phyloP scores from a whole-genome alignment of 2,888 invertebrate species.

The Pycnomerus fuliginosus region DNA sequence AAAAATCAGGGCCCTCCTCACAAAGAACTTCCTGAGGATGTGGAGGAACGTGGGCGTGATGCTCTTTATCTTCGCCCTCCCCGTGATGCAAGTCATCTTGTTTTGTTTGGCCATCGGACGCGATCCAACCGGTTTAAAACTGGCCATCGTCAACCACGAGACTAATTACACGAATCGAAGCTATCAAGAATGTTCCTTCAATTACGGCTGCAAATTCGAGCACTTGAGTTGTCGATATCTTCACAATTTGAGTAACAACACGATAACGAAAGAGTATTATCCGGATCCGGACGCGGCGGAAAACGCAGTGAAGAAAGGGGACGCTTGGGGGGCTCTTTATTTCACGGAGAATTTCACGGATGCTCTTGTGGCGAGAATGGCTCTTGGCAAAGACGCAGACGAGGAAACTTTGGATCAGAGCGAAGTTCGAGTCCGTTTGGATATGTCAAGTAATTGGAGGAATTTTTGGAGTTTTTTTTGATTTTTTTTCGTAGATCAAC shows the following conservation, averaged over 20 bases:
- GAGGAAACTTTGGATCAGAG: slow-evolving; percentile 85
- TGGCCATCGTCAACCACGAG: slow-evolving; percentile 78
- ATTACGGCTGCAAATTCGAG: slow-evolving; percentile 67
- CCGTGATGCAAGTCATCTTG: slow-evolving; percentile 89
- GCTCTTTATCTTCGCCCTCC: slow-evolving; percentile 90
- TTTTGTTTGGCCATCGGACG: slow-evolving; percentile 91
- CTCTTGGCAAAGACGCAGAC: slow-evolving; percentile 78
- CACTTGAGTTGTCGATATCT: slow-evolving; percentile 71
- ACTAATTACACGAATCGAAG: slow-evolving; percentile 40
- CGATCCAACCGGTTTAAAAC: slow-evolving; percentile 77
- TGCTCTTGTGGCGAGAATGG: slow-evolving; percentile 78
- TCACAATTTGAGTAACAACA: slow-evolving; percentile 68
- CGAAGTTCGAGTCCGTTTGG: slow-evolving; percentile 85
- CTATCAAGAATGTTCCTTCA: slow-evolving; percentile 53
- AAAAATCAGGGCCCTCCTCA: slow-evolving; percentile 79
- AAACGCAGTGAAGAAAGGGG: slow-evolving; percentile 70
- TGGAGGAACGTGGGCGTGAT: slow-evolving; percentile 92
- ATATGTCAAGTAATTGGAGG: slow-evolving; percentile 76
- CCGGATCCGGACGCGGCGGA: slow-evolving; percentile 65
- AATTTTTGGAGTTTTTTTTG: background rate
- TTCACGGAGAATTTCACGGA: slow-evolving; percentile 90
- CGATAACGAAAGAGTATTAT: slow-evolving; percentile 70
- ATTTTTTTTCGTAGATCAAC: slow-evolving; percentile 66
- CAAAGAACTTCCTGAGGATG: slow-evolving; percentile 88
- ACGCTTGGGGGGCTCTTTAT: slow-evolving; percentile 86